phyloP scores from a whole-genome alignment of 2,113 vertebrate species.

The Callocephalon fimbriatum region DNA sequence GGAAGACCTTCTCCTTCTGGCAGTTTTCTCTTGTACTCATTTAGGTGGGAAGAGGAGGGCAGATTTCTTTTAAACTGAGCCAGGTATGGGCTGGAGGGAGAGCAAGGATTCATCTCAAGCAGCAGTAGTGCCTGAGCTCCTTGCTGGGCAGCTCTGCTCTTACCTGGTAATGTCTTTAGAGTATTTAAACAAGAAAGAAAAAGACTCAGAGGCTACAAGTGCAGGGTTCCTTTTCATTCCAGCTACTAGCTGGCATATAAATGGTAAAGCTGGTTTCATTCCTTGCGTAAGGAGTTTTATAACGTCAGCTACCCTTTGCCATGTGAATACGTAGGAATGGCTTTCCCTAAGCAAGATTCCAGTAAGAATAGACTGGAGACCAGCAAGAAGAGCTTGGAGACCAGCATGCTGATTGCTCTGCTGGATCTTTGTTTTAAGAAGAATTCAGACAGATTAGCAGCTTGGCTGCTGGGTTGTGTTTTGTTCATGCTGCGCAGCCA shows the following conservation, averaged over 20 bases:
- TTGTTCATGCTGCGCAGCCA: background rate
- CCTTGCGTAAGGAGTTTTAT: background rate
- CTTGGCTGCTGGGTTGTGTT: background rate
- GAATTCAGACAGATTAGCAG: background rate
- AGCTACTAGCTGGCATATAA: background rate
- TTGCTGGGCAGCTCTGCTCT: background rate
- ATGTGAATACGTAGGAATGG: background rate
- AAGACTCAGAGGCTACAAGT: background rate
- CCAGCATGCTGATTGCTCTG: background rate
- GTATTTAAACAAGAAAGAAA: background rate
- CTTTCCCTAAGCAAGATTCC: background rate
- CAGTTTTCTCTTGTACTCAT: background rate
- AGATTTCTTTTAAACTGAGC: background rate
- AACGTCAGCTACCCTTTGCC: background rate
- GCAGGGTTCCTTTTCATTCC: background rate
- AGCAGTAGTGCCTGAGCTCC: background rate
- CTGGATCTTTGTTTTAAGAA: background rate
- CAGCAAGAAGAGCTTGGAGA: background rate
- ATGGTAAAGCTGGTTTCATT: background rate
- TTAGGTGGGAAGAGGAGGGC: background rate
- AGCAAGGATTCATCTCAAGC: background rate
- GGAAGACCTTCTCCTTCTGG: background rate
- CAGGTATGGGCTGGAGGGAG: background rate
- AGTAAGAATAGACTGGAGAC: background rate
- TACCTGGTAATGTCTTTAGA: background rate